phyloP scores from a whole-genome alignment of 2,113 vertebrate genomes.

The Malurus melanocephalus region DNA sequence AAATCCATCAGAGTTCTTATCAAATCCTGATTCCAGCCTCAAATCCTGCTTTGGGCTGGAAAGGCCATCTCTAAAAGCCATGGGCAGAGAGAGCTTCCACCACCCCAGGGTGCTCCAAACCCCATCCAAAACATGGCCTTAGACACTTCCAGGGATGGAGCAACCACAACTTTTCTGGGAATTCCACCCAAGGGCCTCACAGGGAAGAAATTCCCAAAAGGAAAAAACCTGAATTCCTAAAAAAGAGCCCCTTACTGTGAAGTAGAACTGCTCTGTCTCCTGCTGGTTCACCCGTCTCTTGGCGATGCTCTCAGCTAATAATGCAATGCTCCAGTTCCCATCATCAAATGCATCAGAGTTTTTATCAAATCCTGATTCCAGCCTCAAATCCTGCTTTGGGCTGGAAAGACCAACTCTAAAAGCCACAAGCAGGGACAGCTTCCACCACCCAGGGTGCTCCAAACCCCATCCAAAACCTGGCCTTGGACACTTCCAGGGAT shows the following conservation, averaged over 20 bases:
- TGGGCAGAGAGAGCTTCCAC: background rate
- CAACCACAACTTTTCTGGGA: background rate
- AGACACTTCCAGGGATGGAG: background rate
- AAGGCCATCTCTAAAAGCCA: background rate
- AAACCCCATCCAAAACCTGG: background rate
- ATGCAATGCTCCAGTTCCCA: background rate
- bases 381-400: background rate
- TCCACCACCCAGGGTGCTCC: background rate
- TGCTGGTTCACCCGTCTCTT: constrained; percentile 97
- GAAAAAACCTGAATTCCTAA: accelerated
- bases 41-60: background rate
- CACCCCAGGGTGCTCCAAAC: background rate
- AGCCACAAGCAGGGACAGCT: background rate
- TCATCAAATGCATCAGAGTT: too few relatives aligned
- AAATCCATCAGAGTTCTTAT: too few relatives aligned
- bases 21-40: background rate
- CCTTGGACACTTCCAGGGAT: background rate
- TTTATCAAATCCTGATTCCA: background rate
- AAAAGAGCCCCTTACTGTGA: constrained; percentile 80
- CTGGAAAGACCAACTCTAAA: background rate
- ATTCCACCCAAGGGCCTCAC: background rate
- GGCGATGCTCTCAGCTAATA: constrained; percentile 78
- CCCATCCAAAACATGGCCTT: background rate
- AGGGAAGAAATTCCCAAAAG: background rate
- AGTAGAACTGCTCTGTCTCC: constrained; percentile 98